Percentiles rank a stretch among this genome's conserved stretches.
Conservation (phyloP, 2,888 invertebrate species). For the Stegana nigrithorax region DNA sequence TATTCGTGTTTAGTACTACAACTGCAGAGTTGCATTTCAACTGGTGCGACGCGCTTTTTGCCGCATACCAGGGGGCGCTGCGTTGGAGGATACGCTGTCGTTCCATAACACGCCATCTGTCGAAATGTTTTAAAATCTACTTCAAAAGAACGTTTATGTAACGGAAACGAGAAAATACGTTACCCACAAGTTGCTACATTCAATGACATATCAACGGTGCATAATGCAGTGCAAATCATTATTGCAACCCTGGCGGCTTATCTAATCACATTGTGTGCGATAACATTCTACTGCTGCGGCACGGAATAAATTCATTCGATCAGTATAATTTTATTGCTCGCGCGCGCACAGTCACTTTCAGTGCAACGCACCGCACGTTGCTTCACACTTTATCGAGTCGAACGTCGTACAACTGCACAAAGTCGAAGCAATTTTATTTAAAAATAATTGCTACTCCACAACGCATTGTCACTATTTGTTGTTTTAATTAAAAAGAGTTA, state of each 20-base stretch:
- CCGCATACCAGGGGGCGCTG: constrained; percentile 6
- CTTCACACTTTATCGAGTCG: background rate
- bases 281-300: background rate
- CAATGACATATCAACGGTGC: too few relatives aligned
- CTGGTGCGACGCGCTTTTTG: constrained; percentile 7
- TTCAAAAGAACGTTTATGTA: too few relatives aligned
- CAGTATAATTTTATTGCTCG: constrained; percentile 48
- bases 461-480: too few relatives aligned
- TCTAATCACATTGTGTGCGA: constrained; percentile 40
- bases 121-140: too few relatives aligned
- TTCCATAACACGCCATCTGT: too few relatives aligned
- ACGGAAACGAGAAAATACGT: too few relatives aligned
- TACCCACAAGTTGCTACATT: too few relatives aligned
- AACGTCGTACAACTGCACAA: background rate
- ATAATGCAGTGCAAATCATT: too few relatives aligned
- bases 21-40: background rate
- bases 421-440: too few relatives aligned
- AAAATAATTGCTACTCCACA: too few relatives aligned
- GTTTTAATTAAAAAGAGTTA: too few relatives aligned
- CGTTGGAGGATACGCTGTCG: too few relatives aligned
- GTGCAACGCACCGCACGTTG: background rate
- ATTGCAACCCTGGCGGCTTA: constrained; percentile 25
- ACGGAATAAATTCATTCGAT: constrained; percentile 8
- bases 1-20: constrained; percentile 42
- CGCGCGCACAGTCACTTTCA: constrained; percentile 30